Conservation (phyloP, 2,888 invertebrate species). For the Xylota sylvarum region DNA sequence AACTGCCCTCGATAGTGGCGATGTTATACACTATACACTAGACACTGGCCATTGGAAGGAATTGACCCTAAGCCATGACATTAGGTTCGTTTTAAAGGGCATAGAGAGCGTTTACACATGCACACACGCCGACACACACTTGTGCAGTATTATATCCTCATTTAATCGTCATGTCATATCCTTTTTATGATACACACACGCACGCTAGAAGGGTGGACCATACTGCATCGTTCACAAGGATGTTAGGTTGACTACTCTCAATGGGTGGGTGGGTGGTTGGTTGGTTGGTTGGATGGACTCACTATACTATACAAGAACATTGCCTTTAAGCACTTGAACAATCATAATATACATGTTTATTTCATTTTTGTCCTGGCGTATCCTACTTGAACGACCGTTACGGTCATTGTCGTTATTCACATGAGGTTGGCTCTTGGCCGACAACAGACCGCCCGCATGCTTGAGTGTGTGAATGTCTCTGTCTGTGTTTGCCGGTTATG, state of each 20-base stretch:
- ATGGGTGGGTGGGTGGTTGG: constrained; percentile 28
- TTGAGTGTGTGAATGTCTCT: constrained; percentile 26
- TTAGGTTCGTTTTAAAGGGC: constrained; percentile 59
- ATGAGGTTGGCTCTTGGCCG: constrained; percentile 57
- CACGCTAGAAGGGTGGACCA: constrained; percentile 36
- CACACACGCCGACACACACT: constrained; percentile 29
- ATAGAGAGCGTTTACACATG: constrained; percentile 24
- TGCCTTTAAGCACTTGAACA: constrained; percentile 67
- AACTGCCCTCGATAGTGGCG: constrained; percentile 48
- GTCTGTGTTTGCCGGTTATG: constrained; percentile 54
- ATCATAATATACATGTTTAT: constrained; percentile 69
- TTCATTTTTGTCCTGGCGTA: constrained; percentile 61
- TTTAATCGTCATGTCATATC: constrained; percentile 73
- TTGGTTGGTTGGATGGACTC: constrained; percentile 13
- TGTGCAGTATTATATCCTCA: constrained; percentile 51
- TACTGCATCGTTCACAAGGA: constrained; percentile 43
- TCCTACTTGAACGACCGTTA: constrained; percentile 62
- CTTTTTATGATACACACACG: constrained; percentile 60
- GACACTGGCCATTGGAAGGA: constrained; percentile 62
- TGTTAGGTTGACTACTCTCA: neutral
- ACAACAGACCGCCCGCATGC: constrained; percentile 4
- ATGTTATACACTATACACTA: neutral
- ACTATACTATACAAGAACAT: constrained; percentile 26
- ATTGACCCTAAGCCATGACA: constrained; percentile 67
- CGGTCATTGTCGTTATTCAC: constrained; percentile 74